Base-by-base conservation (phyloP, 2,797 vertebrate genomes). In the Enteromius radiatus region DNA sequence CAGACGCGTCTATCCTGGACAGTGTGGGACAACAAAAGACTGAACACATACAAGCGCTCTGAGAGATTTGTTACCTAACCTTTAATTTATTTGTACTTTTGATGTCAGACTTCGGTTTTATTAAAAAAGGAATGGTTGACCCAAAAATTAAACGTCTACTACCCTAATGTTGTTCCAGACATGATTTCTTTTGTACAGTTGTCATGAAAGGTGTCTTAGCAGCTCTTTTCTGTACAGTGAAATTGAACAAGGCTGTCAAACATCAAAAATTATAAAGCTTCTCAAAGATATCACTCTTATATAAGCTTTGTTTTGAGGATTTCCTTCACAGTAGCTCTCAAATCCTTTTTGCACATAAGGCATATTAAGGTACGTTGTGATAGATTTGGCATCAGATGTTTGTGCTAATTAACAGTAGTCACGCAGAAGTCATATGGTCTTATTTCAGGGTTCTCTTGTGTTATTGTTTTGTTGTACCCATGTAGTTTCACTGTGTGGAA, bases 1-100 rank as follows among this genome's bases (percentile, higher is more conserved):
- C 47, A 76, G 28, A 68, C 10, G 17, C 12, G 1, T 68, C 19
- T 33, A 76, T 26, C 26, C 11, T 49, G 80, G 38, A 82, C 69
- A 12, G 63, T 56, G 63, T 68, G 79, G 64, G 84, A 52, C 84
- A 45, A 45, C 4, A 33, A 54, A 61, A 36, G 31, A 65, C 54
- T 75, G 54, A 64, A 75, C 41, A 36, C 23, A 41, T 65, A 23
- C 31, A 17, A 67, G 36, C 1, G 41, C 65, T 68, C 11, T 17
- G 45, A 41, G 54, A 82, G 76, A 59, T 85, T 69, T 77, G 11
- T 73, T 80, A 41, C 45, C 28, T 69, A 41, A 81, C 31, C 31
- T 56, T 79, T 68, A 68, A 76, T 41, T 82, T 85, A 59, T 85
- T 85, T 75, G 69, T 75, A 79, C 49, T 64, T 83, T 41, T 76